A percentile compares a stretch with the other conserved stretches of the same genome.
Evolutionary conservation across 2,113 vertebrate species (phyloP).

Genomic region (Arenaria interpres): DNA sequence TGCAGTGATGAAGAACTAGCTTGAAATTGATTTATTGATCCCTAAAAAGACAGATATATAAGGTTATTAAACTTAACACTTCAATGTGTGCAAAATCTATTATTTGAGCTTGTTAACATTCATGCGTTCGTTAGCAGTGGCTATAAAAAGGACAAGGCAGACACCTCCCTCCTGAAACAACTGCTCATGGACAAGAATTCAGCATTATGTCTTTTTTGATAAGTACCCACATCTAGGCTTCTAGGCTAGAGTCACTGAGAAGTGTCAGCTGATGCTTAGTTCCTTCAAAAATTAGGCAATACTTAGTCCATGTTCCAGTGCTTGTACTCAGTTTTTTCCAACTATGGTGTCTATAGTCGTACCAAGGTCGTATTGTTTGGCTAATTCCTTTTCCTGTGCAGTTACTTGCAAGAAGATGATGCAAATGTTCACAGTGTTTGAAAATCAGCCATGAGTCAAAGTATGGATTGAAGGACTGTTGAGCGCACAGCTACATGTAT

Average conservation of each 20-base stretch:
- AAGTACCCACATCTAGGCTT: background rate
- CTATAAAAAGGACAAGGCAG: background rate
- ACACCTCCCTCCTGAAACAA: background rate
- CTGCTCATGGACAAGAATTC: background rate
- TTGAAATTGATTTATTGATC: conserved; percentile 30
- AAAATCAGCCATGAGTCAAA: background rate
- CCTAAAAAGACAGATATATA: conserved; percentile 28
- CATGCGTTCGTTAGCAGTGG: background rate
- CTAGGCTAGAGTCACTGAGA: background rate
- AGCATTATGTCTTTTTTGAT: background rate
- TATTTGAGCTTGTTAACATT: background rate
- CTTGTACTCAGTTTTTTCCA: background rate
- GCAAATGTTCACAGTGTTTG: background rate
- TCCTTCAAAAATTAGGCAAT: background rate
- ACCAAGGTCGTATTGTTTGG: background rate
- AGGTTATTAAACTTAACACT: conserved; percentile 15
- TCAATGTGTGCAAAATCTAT: conserved; percentile 21
- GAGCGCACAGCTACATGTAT: background rate
- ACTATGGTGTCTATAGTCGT: fast-evolving
- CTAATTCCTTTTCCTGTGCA: background rate
- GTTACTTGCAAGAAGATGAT: background rate
- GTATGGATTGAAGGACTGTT: background rate
- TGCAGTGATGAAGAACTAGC: conserved; percentile 12
- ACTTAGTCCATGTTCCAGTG: background rate
- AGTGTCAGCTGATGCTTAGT: background rate